Percentiles rank a stretch among this genome's conserved stretches.
These are phyloP conservation scores for Acrocephalus kingi DNA, from an alignment of 2,113 vertebrate genomes.

Conservation along the genomic window DNA sequence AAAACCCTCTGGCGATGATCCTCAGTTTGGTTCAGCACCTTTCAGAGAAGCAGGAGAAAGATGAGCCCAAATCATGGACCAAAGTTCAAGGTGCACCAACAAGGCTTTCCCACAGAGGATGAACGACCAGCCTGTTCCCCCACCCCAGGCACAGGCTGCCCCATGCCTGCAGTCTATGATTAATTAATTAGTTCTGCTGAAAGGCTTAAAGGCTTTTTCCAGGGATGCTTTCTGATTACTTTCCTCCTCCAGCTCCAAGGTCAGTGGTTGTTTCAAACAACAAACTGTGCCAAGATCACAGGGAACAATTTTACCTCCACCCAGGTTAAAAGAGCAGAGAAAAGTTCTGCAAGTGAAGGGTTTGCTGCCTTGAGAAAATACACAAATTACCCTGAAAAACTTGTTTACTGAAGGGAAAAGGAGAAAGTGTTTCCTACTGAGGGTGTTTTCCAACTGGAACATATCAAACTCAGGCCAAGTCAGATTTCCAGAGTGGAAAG, in stretches of 20 bases:
- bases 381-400: not conserved
- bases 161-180: not conserved
- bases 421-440: not conserved
- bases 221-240: not conserved
- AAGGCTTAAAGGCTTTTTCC: not conserved
- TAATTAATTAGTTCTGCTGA: not conserved
- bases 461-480: not conserved
- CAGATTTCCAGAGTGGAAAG: slow-evolving; percentile 31
- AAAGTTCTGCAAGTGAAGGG: not conserved
- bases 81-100: not conserved
- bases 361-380: not conserved
- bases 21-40: slow-evolving; percentile 98
- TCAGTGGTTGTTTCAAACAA: not conserved
- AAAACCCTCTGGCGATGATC: slow-evolving; percentile 96
- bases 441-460: slow-evolving; percentile 37
- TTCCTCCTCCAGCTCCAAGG: not conserved
- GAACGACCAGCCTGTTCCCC: not conserved
- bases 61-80: not conserved
- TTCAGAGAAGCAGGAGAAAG: not conserved
- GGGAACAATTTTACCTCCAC: not conserved
- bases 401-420: not conserved
- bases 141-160: not conserved
- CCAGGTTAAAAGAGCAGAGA: slow-evolving; percentile 29
- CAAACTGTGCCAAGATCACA: not conserved
- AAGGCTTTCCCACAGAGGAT: not conserved